phyloP scores from a whole-genome alignment of 2,113 vertebrate genomes.

The Nansenia antarctica region DNA sequence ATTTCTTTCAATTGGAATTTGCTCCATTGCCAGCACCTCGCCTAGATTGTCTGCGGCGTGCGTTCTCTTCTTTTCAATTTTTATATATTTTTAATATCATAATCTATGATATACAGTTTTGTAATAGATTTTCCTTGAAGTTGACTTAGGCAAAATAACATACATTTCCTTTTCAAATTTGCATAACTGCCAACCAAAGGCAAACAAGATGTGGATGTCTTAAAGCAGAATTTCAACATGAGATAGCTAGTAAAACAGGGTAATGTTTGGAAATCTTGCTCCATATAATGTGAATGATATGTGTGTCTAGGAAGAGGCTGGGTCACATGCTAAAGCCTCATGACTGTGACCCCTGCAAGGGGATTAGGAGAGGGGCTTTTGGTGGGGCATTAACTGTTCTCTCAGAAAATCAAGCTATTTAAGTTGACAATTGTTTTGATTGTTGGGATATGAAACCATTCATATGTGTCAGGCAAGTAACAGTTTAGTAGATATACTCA shows the following conservation, averaged over 20 bases:
- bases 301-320: background rate
- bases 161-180: no score
- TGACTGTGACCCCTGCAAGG: conserved; percentile 13
- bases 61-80: no score
- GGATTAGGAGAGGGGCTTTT: background rate
- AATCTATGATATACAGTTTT: no score
- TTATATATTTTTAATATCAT: no score
- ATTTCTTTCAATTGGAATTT: no score
- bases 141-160: no score
- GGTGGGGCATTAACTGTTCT: background rate
- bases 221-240: background rate
- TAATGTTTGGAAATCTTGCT: background rate
- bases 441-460: background rate
- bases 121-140: no score
- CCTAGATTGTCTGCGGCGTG: no score
- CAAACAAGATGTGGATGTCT: no score
- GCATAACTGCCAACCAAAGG: no score
- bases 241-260: no score
- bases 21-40: no score
- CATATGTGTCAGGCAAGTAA: background rate
- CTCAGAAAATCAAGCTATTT: background rate
- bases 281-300: background rate
- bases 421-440: background rate
- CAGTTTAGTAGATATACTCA: background rate
- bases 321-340: conserved; percentile 27